Percentiles rank a stretch among this genome's conserved stretches.
phyloP scores from a whole-genome alignment of 2,113 vertebrate species.

The Nycticryphes semicollaris region DNA sequence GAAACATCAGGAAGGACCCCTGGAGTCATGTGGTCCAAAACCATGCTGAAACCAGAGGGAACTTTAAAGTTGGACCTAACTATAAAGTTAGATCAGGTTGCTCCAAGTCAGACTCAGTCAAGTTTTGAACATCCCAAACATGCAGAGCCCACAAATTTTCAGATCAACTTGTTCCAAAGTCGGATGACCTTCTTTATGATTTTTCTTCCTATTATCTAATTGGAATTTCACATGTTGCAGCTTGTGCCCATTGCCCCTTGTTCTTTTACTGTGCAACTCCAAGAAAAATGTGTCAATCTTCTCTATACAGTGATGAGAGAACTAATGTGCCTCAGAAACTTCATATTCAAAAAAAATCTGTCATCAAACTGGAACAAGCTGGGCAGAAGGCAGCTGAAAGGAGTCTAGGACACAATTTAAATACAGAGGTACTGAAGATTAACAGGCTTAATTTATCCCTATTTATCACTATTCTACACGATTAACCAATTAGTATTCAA shows the following conservation, averaged over 20 bases:
- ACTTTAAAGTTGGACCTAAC: neutral
- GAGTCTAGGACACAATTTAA: neutral
- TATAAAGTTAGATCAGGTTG: neutral
- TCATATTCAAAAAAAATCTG: neutral
- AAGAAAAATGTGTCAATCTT: neutral
- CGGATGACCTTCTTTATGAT: neutral
- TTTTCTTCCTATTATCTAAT: neutral
- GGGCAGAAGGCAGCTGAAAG: neutral
- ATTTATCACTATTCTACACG: neutral
- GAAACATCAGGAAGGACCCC: neutral
- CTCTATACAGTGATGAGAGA: neutral
- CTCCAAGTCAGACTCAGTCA: neutral
- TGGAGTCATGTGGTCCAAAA: neutral
- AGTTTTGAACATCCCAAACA: neutral
- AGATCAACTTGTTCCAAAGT: neutral
- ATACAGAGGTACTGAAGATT: neutral
- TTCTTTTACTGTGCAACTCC: neutral
- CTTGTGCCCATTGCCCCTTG: neutral
- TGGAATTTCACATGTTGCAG: neutral
- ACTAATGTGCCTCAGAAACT: neutral
- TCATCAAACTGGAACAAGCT: neutral
- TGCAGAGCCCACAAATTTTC: neutral
- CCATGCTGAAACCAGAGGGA: neutral
- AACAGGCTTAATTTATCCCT: neutral
- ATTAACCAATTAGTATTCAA: neutral